Evolutionary conservation across 2,113 vertebrate genomes (phyloP).

Genomic region (Cheilinus undulatus): DNA sequence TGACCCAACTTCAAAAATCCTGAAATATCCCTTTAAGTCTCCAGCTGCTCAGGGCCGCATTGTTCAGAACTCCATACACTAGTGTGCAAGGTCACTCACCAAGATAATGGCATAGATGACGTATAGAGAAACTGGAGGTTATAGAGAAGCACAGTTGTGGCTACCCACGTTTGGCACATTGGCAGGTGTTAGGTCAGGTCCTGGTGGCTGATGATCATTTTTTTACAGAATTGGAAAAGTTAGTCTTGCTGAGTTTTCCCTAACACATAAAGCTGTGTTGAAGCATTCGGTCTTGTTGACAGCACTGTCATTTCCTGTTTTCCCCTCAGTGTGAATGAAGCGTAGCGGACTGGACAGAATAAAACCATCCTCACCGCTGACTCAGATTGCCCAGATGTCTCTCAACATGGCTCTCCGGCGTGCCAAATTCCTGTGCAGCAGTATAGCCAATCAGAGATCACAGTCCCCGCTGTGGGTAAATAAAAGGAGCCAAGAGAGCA

Average conservation of each 20-base stretch:
- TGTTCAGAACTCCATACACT: no score
- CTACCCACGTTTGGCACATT: no score
- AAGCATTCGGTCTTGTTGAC: no score
- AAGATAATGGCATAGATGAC: no score
- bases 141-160: no score
- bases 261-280: background rate
- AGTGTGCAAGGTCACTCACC: no score
- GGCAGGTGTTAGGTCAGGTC: no score
- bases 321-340: constrained; percentile 11
- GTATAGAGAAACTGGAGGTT: no score
- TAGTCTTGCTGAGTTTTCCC: background rate
- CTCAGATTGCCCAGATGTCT: constrained; percentile 42
- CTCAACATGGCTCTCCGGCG: constrained; percentile 8
- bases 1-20: no score
- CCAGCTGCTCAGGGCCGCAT: no score
- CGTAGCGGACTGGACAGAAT: background rate
- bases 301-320: background rate
- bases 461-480: constrained; percentile 39
- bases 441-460: constrained; percentile 20
- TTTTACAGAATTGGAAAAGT: background rate
- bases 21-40: no score
- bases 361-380: background rate
- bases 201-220: no score
- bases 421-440: constrained; percentile 53
- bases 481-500: constrained; percentile 25